These are phyloP conservation scores for Paraplagusia blochii DNA, from an alignment of 2,113 vertebrate genomes.

Conservation along the genomic window DNA sequence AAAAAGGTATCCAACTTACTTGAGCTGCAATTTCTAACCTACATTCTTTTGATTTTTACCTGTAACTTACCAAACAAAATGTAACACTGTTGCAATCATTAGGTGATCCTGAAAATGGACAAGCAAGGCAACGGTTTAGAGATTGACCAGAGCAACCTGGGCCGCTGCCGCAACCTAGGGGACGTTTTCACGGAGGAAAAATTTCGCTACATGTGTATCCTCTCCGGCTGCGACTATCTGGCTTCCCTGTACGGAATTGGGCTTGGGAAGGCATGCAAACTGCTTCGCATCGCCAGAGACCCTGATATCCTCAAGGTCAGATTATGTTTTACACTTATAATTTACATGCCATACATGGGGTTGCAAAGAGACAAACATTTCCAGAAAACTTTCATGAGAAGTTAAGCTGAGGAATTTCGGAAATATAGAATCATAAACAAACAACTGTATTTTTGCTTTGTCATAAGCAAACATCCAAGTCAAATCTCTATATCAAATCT, in stretches of 20 bases:
- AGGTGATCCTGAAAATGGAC: conserved; percentile 99
- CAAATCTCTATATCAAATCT: no score
- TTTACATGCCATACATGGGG: no score
- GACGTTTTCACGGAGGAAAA: conserved; percentile 95
- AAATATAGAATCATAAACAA: no score
- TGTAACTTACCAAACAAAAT: not conserved
- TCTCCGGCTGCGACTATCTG: conserved; percentile 99
- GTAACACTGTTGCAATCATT: not conserved
- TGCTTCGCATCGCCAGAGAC: conserved; percentile 87
- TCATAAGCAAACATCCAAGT: no score
- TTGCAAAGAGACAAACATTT: no score
- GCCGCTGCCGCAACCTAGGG: conserved; percentile 87
- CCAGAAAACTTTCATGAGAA: no score
- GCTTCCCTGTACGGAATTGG: conserved; percentile 92
- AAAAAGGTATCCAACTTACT: conserved; percentile 80
- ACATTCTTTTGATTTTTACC: not conserved
- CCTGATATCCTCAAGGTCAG: conserved; percentile 92
- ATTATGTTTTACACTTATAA: no score
- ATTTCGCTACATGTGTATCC: conserved; percentile 97
- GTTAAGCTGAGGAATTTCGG: no score
- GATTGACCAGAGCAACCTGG: conserved; percentile 86
- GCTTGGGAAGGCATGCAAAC: conserved; percentile 92
- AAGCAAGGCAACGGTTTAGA: conserved; percentile 92
- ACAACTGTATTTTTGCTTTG: no score
- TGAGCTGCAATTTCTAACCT: not conserved